phyloP scores from a whole-genome alignment of 2,113 vertebrate genomes.

The Etheostoma spectabile region DNA sequence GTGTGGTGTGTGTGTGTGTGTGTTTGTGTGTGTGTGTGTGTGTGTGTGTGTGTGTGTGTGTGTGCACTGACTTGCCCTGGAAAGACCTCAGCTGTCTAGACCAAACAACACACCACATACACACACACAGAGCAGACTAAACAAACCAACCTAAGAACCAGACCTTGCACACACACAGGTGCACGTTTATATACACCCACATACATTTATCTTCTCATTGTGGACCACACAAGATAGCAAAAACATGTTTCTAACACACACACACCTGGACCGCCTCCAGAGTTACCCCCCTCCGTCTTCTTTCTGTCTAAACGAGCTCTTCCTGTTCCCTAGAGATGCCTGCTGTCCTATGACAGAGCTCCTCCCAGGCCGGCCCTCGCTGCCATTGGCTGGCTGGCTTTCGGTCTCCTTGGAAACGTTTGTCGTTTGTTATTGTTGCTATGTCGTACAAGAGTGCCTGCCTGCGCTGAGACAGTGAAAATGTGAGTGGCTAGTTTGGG shows the following conservation, averaged over 20 bases:
- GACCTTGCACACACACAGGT: slow-evolving; percentile 45
- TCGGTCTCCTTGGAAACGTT: slow-evolving; percentile 54
- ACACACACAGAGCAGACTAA: slow-evolving; percentile 56
- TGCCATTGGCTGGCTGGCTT: slow-evolving; percentile 43
- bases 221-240: slow-evolving; percentile 57
- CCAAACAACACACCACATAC: slow-evolving; percentile 62
- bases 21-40: slow-evolving; percentile 24
- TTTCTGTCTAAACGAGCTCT: slow-evolving; percentile 60
- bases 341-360: slow-evolving; percentile 69
- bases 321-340: slow-evolving; percentile 76
- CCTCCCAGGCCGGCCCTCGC: slow-evolving; percentile 32
- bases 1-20: background rate
- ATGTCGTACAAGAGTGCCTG: slow-evolving; percentile 77
- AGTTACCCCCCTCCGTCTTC: slow-evolving; percentile 20
- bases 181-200: slow-evolving; percentile 34
- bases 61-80: slow-evolving; percentile 53
- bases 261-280: slow-evolving; percentile 12
- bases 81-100: slow-evolving; percentile 74
- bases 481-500: slow-evolving; percentile 65
- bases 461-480: slow-evolving; percentile 68
- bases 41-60: slow-evolving; percentile 30
- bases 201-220: slow-evolving; percentile 17
- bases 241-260: slow-evolving; percentile 23
- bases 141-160: slow-evolving; percentile 44
- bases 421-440: slow-evolving; percentile 61